These are phyloP conservation scores for Drosophila stalkeri DNA, from an alignment of 2,888 invertebrate genomes.

Conservation along the genomic window DNA sequence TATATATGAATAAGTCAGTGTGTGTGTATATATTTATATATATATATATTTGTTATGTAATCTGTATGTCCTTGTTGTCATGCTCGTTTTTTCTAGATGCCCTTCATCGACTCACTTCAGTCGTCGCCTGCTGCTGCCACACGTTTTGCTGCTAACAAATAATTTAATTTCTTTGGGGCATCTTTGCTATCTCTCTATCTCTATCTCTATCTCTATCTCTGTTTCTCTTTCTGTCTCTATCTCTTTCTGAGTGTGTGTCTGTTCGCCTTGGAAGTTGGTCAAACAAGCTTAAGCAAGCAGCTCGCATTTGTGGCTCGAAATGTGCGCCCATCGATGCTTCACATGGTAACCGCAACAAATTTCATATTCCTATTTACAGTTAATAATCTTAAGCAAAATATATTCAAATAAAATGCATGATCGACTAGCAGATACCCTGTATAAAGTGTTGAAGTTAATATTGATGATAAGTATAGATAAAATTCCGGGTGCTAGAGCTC, in stretches of 20 bases:
- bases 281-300: constrained; percentile 43
- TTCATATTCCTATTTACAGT: constrained; percentile 40
- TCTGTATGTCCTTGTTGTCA: constrained; percentile 72
- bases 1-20: neutral
- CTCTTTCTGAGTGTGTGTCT: constrained; percentile 5
- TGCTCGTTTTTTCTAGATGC: constrained; percentile 67
- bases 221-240: neutral
- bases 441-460: neutral
- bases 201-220: neutral
- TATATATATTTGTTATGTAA: constrained; percentile 51
- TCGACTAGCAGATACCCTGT: neutral
- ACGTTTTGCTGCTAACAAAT: constrained; percentile 63
- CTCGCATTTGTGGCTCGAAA: constrained; percentile 24
- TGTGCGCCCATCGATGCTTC: constrained; percentile 22
- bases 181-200: constrained; percentile 14
- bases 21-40: constrained; percentile 32
- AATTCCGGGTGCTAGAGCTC: too few relatives aligned
- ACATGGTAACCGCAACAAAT: constrained; percentile 22
- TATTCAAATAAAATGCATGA: neutral
- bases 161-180: constrained; percentile 71
- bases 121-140: constrained; percentile 19
- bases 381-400: constrained; percentile 42
- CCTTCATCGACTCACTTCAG: constrained; percentile 39
- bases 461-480: too few relatives aligned
- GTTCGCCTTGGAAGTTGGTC: constrained; percentile 26